Evolutionary conservation across 2,797 vertebrate species (phyloP), one percentile per base, ranked within the genome.

Genomic region (Kryptopterus vitreolus): DNA sequence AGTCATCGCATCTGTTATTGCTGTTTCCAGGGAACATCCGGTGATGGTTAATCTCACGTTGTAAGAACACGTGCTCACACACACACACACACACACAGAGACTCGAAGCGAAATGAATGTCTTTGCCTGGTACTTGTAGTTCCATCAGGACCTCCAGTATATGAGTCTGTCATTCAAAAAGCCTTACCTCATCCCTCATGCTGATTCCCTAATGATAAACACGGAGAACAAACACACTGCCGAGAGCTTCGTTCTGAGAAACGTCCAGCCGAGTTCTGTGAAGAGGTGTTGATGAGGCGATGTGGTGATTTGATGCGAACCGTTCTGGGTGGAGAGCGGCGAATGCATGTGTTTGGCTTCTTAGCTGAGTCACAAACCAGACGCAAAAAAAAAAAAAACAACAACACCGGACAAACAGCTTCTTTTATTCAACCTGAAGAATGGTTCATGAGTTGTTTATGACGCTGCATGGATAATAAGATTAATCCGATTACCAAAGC

Each of bases 241-340:
- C 31, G 24, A 33, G 55, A 59, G 10, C 24, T 77, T 65, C 18
- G 3, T 83, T 83, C 70, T 65, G 50, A n/a, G 82, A 76, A 80
- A 77, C 11, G 55, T 38, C 71, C 31, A 4, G 66, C 22, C 53
- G 8, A 26, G 43, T 75, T 75, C 75, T 33, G 12, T 63, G 55
- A 74, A 59, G 31, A 35, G 20, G 57, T 59, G 11, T 22, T 53
- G 66, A 69, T 58, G 58, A 48, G 29, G 48, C 2, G 33, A 73
- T 73, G 53, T 24, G 52, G 70, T 24, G 59, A n/a, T n/a, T 9
- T 85, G 82, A 78, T 82, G 81, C 63, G 33, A 71, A 63, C 63
- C 31, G 24, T 80, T 73, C 80, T 61, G 22, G 50, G 62, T 35
- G 72, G 35, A 58, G 31, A 65, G 3, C 53, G 43, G 50, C 55